A percentile compares a stretch with the other conserved stretches of the same genome.
Conservation (phyloP, 2,888 invertebrate species). For the Mimumesa dahlbomi region DNA sequence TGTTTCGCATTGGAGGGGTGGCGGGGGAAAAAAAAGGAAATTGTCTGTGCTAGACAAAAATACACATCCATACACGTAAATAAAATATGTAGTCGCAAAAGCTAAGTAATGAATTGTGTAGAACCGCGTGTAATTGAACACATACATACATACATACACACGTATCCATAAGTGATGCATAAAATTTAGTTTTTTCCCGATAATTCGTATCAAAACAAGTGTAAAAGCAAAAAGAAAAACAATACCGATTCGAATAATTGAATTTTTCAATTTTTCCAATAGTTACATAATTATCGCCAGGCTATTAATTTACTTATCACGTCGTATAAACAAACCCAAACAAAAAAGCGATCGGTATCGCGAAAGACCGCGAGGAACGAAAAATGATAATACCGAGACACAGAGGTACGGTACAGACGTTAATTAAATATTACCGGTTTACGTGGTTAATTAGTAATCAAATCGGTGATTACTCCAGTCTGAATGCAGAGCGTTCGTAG, state of each 20-base stretch:
- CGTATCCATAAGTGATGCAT: background rate
- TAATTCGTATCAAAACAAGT: no score
- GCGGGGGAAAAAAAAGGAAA: constrained; percentile 26
- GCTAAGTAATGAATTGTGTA: constrained; percentile 23
- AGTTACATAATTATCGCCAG: no score
- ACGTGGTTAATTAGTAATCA: constrained; percentile 20
- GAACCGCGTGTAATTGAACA: constrained; percentile 24
- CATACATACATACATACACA: no score
- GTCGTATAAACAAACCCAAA: no score
- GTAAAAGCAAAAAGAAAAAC: background rate
- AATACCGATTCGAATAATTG: background rate
- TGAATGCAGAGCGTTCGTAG: constrained; percentile 28
- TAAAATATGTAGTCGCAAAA: constrained; percentile 11
- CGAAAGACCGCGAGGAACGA: no score
- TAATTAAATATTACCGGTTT: background rate
- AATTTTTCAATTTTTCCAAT: no score
- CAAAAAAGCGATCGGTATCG: no score
- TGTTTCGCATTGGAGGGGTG: constrained; percentile 26
- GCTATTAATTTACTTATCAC: no score
- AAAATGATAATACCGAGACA: no score
- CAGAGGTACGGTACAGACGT: background rate
- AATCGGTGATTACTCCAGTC: constrained; percentile 25
- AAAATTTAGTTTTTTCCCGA: no score
- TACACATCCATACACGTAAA: constrained; percentile 19
- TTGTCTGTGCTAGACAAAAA: constrained; percentile 27